phyloP scores from a whole-genome alignment of 2,888 invertebrate genomes.

The Cataglyphis albicans region DNA sequence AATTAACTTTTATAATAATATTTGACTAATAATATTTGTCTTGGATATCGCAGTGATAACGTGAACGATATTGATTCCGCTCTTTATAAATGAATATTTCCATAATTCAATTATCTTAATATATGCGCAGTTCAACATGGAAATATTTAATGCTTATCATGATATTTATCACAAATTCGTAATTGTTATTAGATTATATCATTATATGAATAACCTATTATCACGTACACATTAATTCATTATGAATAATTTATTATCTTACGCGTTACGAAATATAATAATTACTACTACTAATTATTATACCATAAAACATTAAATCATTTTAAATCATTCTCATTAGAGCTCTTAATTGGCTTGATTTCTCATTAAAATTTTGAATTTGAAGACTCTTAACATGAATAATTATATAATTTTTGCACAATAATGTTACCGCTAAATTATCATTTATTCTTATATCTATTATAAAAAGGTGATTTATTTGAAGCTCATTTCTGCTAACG shows the following conservation, averaged over 20 bases:
- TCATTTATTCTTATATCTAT: background rate
- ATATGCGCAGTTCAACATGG: background rate
- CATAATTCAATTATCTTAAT: background rate
- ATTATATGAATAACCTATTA: constrained; percentile 13
- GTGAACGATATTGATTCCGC: background rate
- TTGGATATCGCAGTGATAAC: background rate
- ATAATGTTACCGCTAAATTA: background rate
- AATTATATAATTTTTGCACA: background rate
- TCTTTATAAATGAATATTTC: background rate
- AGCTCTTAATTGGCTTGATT: constrained; percentile 1
- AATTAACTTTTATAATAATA: background rate
- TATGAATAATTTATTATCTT: constrained; percentile 10
- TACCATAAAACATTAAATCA: background rate
- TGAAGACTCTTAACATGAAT: background rate
- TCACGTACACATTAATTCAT: background rate
- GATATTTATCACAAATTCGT: background rate
- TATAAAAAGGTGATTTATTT: background rate
- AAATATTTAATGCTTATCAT: background rate
- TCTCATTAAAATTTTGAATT: background rate
- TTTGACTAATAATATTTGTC: background rate
- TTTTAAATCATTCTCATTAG: background rate
- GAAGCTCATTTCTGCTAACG: background rate
- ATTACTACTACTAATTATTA: background rate
- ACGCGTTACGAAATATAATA: constrained; percentile 2
- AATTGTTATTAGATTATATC: background rate